These are phyloP conservation scores for Cantharis nigra DNA, from an alignment of 2,888 invertebrate species.

Conservation along the genomic window DNA sequence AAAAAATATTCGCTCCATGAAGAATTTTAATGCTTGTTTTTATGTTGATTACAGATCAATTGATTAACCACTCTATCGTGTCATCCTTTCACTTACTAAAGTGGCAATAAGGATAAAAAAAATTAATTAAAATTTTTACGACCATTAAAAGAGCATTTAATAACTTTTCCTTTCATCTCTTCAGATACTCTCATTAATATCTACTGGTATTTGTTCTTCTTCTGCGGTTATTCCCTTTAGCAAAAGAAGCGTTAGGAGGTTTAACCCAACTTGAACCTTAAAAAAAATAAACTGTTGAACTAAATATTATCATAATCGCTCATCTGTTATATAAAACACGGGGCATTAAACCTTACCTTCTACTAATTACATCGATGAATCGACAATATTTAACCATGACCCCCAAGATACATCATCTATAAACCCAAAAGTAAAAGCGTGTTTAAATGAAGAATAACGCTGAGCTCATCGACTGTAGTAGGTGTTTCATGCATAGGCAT, in stretches of 20 bases:
- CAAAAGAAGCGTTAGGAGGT: no score
- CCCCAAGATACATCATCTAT: conserved; percentile 1
- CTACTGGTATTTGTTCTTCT: neutral
- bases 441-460: neutral
- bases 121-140: neutral
- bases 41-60: neutral
- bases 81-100: neutral
- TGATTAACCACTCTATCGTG: neutral
- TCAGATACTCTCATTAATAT: neutral
- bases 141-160: no score
- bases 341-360: neutral
- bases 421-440: neutral
- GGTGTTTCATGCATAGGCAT: conserved; percentile 10
- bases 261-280: neutral
- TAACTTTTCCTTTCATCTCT: neutral
- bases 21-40: neutral
- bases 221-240: neutral
- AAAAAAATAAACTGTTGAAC: neutral
- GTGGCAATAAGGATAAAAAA: neutral
- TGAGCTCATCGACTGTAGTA: conserved; percentile 21
- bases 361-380: conserved; percentile 9
- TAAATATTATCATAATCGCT: neutral
- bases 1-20: neutral
- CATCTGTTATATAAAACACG: neutral
- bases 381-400: conserved; percentile 10